Conservation (phyloP, 1,140 invertebrate species). For the Amyelois transitella region DNA sequence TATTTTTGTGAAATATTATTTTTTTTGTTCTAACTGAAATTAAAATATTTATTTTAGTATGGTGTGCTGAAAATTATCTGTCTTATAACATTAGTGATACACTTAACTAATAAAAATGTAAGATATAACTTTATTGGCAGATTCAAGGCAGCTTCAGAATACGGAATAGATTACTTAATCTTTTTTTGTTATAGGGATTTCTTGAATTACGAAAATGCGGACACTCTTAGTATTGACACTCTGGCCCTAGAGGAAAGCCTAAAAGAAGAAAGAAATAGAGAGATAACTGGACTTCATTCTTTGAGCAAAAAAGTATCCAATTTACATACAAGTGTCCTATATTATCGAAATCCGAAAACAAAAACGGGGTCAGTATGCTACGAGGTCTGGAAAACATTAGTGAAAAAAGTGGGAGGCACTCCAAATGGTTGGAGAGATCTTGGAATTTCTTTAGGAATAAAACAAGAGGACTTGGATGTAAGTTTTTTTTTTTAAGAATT, state of each 20-base stretch:
- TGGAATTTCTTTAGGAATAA: conserved; percentile 42
- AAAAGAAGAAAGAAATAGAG: conserved; percentile 42
- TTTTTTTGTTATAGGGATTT: conserved; percentile 32
- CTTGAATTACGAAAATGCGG: conserved; percentile 45
- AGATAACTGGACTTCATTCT: conserved; percentile 46
- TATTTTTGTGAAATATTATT: too few relatives aligned
- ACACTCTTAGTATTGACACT: conserved; percentile 59
- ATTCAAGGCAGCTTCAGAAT: background rate
- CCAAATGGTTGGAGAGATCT: conserved; percentile 55
- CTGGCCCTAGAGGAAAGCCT: conserved; percentile 46
- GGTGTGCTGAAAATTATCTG: too few relatives aligned
- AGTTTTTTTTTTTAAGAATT: conserved; percentile 20
- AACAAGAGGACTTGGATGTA: conserved; percentile 56
- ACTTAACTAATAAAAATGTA: too few relatives aligned
- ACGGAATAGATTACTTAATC: background rate
- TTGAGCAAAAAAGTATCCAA: conserved; percentile 52
- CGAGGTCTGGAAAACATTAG: conserved; percentile 50
- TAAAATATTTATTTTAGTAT: too few relatives aligned
- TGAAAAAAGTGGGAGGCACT: conserved; percentile 52
- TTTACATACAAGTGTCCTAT: conserved; percentile 60
- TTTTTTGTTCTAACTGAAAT: too few relatives aligned
- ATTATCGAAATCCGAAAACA: conserved; percentile 56
- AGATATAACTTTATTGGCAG: background rate
- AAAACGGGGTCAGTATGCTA: conserved; percentile 49
- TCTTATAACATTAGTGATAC: too few relatives aligned